Evolutionary conservation across 2,797 vertebrate genomes (phyloP).

Genomic region (Megalops cyprinoides): DNA sequence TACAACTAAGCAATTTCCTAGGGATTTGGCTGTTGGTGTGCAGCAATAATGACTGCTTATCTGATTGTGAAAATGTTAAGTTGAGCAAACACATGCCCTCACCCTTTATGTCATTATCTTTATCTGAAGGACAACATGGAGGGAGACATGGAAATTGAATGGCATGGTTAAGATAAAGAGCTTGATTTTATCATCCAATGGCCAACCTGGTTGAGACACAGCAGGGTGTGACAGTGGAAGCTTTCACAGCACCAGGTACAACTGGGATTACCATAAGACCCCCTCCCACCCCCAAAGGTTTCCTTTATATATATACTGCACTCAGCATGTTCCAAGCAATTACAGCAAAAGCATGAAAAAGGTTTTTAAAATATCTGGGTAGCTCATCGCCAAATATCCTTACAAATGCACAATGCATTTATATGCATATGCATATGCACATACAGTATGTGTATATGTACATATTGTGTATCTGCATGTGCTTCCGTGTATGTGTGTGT

Average conservation of each 20-base stretch:
- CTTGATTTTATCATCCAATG: conserved; percentile 34
- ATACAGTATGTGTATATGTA: too few species aligned
- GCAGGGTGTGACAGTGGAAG: neutral
- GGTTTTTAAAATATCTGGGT: neutral
- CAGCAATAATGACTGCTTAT: conserved; percentile 29
- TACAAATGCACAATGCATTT: too few species aligned
- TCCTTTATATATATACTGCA: neutral
- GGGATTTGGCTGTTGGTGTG: neutral
- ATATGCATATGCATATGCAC: too few species aligned
- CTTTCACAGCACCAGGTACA: neutral
- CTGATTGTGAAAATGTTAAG: conserved; percentile 31
- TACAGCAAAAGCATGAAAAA: neutral
- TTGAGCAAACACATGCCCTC: conserved; percentile 29
- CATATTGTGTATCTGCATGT: too few species aligned
- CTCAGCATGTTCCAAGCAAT: neutral
- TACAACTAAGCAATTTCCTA: neutral
- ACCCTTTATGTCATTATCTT: conserved; percentile 32
- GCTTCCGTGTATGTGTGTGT: neutral
- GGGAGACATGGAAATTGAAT: conserved; percentile 24
- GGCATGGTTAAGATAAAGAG: conserved; percentile 36
- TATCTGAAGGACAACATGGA: conserved; percentile 34
- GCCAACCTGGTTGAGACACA: neutral
- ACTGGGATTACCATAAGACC: neutral
- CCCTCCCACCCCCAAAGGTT: neutral
- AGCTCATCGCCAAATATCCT: neutral